Evolutionary conservation across 1,140 invertebrate species (phyloP).

Genomic region (Danaus melanippus): DNA sequence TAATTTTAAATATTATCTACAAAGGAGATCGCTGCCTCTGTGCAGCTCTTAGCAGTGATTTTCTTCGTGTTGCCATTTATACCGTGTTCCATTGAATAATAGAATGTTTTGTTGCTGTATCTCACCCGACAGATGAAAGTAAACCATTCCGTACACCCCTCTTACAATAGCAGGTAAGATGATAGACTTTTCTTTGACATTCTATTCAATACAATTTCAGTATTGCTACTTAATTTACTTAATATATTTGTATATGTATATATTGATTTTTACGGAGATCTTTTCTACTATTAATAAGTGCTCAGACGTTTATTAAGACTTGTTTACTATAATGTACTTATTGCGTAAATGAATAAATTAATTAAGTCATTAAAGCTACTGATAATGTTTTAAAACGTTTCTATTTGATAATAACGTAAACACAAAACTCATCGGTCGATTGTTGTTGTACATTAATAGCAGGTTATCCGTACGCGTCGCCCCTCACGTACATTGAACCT

Average conservation of each 20-base stretch:
- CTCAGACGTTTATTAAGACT: no score
- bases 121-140: constrained; percentile 13
- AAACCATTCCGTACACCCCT: constrained; percentile 15
- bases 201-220: no score
- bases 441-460: constrained; percentile 24
- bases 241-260: no score
- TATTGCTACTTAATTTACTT: no score
- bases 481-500: constrained; percentile 63
- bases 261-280: no score
- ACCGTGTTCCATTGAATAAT: constrained; percentile 33
- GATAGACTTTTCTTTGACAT: not conserved
- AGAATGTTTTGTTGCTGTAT: constrained; percentile 19
- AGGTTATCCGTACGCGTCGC: constrained; percentile 52
- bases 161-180: constrained; percentile 21
- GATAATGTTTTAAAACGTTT: no score
- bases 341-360: no score
- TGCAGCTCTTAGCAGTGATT: constrained; percentile 9
- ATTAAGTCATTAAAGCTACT: no score
- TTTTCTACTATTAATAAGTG: no score
- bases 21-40: no score
- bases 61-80: constrained; percentile 30
- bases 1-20: no score
- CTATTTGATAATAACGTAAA: constrained; percentile 3
- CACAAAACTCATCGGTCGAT: constrained; percentile 7
- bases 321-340: no score